Evolutionary conservation across 2,888 invertebrate species (phyloP).

Genomic region (Conchocele bisecta): DNA sequence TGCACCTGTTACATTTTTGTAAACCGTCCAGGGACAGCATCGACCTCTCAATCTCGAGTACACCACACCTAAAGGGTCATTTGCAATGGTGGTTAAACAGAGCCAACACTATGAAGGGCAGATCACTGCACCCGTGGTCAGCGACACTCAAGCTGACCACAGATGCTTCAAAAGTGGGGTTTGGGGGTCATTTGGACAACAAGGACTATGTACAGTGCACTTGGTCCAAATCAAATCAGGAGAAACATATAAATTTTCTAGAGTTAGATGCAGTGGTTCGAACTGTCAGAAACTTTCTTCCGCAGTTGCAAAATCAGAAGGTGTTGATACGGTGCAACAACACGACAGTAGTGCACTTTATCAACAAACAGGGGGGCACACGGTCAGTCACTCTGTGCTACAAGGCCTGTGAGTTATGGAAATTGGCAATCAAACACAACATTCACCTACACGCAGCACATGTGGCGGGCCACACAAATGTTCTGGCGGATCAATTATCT

Average conservation of each 20-base stretch:
- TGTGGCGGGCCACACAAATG: slow-evolving; percentile 17
- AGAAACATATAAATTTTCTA: slow-evolving; percentile 29
- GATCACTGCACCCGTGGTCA: too few relatives aligned
- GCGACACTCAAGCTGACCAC: too few relatives aligned
- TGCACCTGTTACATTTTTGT: slow-evolving; percentile 25
- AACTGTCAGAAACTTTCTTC: slow-evolving; percentile 13
- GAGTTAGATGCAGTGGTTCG: slow-evolving; percentile 26
- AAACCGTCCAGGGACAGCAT: slow-evolving; percentile 2
- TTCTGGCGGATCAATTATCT: slow-evolving; percentile 18
- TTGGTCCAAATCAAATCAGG: slow-evolving; percentile 10
- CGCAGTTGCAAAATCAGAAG: slow-evolving; percentile 4
- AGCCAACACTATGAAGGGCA: slow-evolving; percentile 14
- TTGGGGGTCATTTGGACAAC: slow-evolving; percentile 26
- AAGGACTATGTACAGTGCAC: slow-evolving; percentile 2
- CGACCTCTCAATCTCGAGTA: slow-evolving; percentile 6
- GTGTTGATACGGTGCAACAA: slow-evolving; percentile 37
- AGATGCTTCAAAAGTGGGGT: slow-evolving; percentile 34
- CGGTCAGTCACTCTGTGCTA: slow-evolving; percentile 28
- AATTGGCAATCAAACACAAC: slow-evolving; percentile 2
- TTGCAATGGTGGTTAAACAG: slow-evolving; percentile 5
- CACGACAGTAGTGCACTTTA: slow-evolving; percentile 39
- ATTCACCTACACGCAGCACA: slow-evolving; percentile 21
- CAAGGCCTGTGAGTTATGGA: neutral
- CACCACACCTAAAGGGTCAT: slow-evolving; percentile 5
- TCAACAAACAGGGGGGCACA: slow-evolving; percentile 46